A percentile compares a stretch with the other conserved stretches of the same genome.
phyloP scores from a whole-genome alignment of 2,888 invertebrate genomes.

The Melinopterus prodromus region DNA sequence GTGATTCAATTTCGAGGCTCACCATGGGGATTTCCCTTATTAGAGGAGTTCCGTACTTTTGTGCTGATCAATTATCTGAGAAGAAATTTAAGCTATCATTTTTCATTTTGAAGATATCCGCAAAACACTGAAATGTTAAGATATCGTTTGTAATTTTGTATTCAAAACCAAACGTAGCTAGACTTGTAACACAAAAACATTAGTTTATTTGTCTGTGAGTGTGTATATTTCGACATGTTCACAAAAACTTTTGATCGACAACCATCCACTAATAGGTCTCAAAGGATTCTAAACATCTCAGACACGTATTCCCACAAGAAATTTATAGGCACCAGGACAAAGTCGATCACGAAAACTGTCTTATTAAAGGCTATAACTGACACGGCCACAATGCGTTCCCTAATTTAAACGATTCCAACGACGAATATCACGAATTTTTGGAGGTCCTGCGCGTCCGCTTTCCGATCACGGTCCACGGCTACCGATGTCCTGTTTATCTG shows the following conservation, averaged over 20 bases:
- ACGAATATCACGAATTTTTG: constrained; percentile 32
- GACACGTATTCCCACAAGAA: constrained; percentile 25
- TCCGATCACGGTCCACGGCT: constrained; percentile 19
- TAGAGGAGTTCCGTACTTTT: too few relatives aligned
- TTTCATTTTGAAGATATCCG: too few relatives aligned
- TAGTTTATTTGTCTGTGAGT: too few relatives aligned
- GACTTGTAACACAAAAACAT: too few relatives aligned
- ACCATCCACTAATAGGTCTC: neutral
- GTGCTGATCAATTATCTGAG: too few relatives aligned
- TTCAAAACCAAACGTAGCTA: too few relatives aligned
- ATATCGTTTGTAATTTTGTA: too few relatives aligned
- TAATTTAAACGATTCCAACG: constrained; percentile 33
- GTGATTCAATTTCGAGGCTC: too few relatives aligned
- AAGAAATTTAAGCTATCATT: too few relatives aligned
- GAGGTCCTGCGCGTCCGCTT: constrained; percentile 25
- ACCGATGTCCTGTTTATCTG: constrained; percentile 29
- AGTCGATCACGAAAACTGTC: constrained; percentile 29
- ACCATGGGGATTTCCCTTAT: too few relatives aligned
- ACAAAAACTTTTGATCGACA: neutral
- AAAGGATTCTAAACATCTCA: neutral
- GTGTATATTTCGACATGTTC: neutral
- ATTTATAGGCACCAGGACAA: constrained; percentile 27
- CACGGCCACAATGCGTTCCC: constrained; percentile 30
- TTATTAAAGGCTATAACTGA: constrained; percentile 35
- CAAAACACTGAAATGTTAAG: too few relatives aligned